These are phyloP conservation scores for Hydrotaea diabolus DNA, from an alignment of 2,888 invertebrate genomes.

Conservation along the genomic window DNA sequence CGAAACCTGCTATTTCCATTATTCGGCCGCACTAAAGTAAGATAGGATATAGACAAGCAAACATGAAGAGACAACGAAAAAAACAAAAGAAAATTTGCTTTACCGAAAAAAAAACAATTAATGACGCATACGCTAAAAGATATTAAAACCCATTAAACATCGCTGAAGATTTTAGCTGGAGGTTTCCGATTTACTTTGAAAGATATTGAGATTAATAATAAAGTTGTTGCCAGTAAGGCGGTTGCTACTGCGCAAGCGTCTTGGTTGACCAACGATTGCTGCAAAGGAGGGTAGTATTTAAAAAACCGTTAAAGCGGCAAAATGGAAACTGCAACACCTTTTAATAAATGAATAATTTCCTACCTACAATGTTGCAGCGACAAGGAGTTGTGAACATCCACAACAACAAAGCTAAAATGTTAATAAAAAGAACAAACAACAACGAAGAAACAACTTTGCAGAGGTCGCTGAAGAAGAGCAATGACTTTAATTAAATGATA, in stretches of 20 bases:
- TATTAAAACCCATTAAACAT: too few relatives aligned
- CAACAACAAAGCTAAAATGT: too few relatives aligned
- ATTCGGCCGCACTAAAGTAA: too few relatives aligned
- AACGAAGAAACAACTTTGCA: neutral
- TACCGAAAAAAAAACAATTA: too few relatives aligned
- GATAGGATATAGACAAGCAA: too few relatives aligned
- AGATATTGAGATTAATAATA: conserved; percentile 69
- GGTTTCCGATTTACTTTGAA: conserved; percentile 66
- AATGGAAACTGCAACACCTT: conserved; percentile 21
- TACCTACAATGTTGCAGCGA: conserved; percentile 19
- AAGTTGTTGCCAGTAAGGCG: conserved; percentile 59
- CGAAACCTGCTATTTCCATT: too few relatives aligned
- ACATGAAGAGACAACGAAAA: too few relatives aligned
- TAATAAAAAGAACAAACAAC: neutral
- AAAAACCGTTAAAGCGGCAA: conserved; percentile 6
- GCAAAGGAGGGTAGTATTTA: neutral
- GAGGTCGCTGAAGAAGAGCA: conserved; percentile 58
- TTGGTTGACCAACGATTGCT: neutral
- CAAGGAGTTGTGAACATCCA: neutral
- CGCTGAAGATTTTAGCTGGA: neutral
- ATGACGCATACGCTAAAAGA: too few relatives aligned
- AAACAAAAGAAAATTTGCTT: too few relatives aligned
- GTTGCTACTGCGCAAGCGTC: neutral
- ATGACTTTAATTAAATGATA: conserved; percentile 71
- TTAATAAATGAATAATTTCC: conserved; percentile 19